These are phyloP conservation scores for Candoia aspera DNA, from an alignment of 2,113 vertebrate species.

Conservation along the genomic window DNA sequence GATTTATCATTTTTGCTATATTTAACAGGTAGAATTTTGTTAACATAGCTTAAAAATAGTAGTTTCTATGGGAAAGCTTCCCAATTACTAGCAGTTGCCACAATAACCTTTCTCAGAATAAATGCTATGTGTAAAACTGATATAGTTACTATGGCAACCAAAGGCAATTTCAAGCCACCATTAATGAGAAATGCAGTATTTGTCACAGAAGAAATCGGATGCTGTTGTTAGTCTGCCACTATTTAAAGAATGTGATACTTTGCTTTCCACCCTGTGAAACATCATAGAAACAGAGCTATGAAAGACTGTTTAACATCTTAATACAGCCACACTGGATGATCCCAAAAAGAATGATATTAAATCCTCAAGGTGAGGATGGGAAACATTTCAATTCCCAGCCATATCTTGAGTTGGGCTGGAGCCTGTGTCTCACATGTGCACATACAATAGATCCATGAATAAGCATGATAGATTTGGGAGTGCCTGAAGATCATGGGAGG, in stretches of 20 bases:
- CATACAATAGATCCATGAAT: not conserved
- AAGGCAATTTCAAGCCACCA: constrained; percentile 57
- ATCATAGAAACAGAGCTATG: constrained; percentile 13
- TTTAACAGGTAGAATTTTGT: constrained; percentile 42
- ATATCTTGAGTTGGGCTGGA: not conserved
- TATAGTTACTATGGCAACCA: constrained; percentile 70
- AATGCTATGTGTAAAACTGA: constrained; percentile 66
- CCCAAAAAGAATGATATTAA: not conserved
- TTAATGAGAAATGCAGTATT: constrained; percentile 69
- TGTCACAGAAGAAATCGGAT: constrained; percentile 56
- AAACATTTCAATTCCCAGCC: not conserved
- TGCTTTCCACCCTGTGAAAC: constrained; percentile 21
- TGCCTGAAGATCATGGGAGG: no score
- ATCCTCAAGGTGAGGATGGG: not conserved
- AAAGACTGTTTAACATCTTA: constrained; percentile 20
- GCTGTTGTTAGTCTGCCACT: constrained; percentile 50
- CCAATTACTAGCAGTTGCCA: constrained; percentile 68
- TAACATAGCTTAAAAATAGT: constrained; percentile 61
- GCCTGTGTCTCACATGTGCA: not conserved
- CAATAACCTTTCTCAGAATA: constrained; percentile 70
- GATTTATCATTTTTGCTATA: constrained; percentile 32
- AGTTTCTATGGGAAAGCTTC: constrained; percentile 5
- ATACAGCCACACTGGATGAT: not conserved
- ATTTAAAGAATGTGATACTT: constrained; percentile 54
- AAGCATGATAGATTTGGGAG: not conserved